A percentile compares a stretch with the other conserved stretches of the same genome.
Evolutionary conservation across 1,140 invertebrate genomes (phyloP).

Genomic region (Myzus persicae): DNA sequence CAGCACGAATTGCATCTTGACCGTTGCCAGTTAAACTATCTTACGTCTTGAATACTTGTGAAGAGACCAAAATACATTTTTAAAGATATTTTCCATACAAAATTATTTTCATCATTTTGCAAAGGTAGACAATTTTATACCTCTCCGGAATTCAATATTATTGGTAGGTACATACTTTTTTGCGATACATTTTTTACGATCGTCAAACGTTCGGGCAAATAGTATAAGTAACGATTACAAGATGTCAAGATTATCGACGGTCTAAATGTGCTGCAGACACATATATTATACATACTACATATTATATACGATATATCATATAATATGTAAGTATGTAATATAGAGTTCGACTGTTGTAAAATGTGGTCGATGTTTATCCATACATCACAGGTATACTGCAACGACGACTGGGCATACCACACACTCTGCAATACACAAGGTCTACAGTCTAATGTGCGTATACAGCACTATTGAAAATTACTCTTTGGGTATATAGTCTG

Average conservation of each 20-base stretch:
- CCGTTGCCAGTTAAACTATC: neutral
- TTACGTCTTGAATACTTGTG: neutral
- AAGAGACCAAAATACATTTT: neutral
- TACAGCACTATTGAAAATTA: neutral
- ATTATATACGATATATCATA: too few species aligned
- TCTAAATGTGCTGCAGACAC: neutral
- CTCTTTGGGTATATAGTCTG: too few species aligned
- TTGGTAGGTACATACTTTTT: neutral
- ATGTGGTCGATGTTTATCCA: neutral
- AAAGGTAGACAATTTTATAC: neutral
- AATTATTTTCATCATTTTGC: neutral
- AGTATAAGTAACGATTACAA: neutral
- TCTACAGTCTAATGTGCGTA: neutral
- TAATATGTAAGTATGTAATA: neutral
- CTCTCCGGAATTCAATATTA: neutral
- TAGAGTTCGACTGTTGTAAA: neutral
- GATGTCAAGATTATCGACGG: slow-evolving; percentile 1
- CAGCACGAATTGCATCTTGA: neutral
- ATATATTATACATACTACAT: neutral
- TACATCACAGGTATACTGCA: neutral
- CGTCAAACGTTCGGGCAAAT: neutral
- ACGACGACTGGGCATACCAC: neutral
- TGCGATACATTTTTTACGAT: neutral
- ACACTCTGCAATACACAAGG: neutral
- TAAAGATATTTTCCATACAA: neutral